A percentile compares a stretch with the other conserved stretches of the same genome.
phyloP scores from a whole-genome alignment of 2,113 vertebrate species.

The Pollachius pollachius region DNA sequence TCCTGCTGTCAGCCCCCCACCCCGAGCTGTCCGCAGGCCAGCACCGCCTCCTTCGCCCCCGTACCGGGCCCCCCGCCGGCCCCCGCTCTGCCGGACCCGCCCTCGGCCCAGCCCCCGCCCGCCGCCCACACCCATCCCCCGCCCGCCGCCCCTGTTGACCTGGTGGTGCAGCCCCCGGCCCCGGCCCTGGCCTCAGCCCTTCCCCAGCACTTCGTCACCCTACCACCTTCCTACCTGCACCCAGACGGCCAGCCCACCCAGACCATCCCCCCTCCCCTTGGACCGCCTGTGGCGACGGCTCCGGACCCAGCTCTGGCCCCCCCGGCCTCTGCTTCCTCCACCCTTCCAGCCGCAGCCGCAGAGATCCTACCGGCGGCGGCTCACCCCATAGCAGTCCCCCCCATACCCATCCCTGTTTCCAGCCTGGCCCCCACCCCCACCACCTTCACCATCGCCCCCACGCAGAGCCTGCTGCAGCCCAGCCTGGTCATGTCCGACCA shows the following conservation, averaged over 20 bases:
- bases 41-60: conserved; percentile 46
- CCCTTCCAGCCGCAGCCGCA: conserved; percentile 61
- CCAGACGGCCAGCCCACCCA: conserved; percentile 60
- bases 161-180: conserved; percentile 22
- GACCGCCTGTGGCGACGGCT: conserved; percentile 70
- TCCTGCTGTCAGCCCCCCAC: conserved; percentile 62
- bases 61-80: conserved; percentile 74
- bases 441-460: conserved; percentile 77
- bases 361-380: conserved; percentile 76
- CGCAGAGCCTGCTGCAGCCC: conserved; percentile 81
- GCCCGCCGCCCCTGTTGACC: not conserved
- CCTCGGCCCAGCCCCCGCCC: conserved; percentile 66
- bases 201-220: conserved; percentile 75
- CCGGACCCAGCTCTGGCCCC: not conserved
- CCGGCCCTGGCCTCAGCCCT: conserved; percentile 37
- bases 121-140: not conserved
- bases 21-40: conserved; percentile 65
- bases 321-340: conserved; percentile 46
- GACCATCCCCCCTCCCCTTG: conserved; percentile 53
- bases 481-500: conserved; percentile 94
- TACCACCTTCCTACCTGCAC: conserved; percentile 81
- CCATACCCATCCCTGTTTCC: conserved; percentile 73
- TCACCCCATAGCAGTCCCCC: conserved; percentile 85
- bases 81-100: conserved; percentile 82
- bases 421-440: conserved; percentile 76